Evolutionary conservation across 92 coral and sea anemone genomes (phyloP).

Genomic region (Palythoa grandis): DNA sequence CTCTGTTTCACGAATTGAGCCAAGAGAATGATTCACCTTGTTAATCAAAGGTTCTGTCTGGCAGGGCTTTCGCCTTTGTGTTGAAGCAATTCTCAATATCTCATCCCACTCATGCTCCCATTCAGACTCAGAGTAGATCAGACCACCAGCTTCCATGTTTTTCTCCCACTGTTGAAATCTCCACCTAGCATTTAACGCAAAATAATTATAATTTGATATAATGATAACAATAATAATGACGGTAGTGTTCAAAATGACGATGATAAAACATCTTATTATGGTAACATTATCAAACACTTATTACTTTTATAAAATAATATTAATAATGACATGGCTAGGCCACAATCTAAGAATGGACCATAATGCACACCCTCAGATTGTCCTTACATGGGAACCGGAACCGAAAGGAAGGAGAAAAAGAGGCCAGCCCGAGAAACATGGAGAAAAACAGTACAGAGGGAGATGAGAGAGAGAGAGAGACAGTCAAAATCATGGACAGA

Average conservation of each 20-base stretch:
- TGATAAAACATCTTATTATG: neutral
- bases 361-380: too few relatives aligned
- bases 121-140: slow-evolving; percentile 80
- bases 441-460: too few relatives aligned
- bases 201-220: neutral
- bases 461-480: too few relatives aligned
- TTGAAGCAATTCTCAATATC: slow-evolving; percentile 81
- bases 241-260: neutral
- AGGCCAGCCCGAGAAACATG: too few relatives aligned
- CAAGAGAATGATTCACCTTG: slow-evolving; percentile 45
- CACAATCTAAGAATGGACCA: too few relatives aligned
- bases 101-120: slow-evolving; percentile 93
- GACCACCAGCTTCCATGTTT: slow-evolving; percentile 87
- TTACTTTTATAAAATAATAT: too few relatives aligned
- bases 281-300: too few relatives aligned
- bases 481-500: too few relatives aligned
- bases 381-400: too few relatives aligned
- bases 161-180: slow-evolving; percentile 81
- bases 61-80: slow-evolving; percentile 58
- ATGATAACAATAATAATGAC: neutral
- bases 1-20: slow-evolving; percentile 60
- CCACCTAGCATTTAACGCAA: slow-evolving; percentile 55
- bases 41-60: neutral
- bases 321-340: neutral
- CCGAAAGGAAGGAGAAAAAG: too few relatives aligned